Percentiles rank a stretch among this genome's conserved stretches.
phyloP scores from a whole-genome alignment of 2,113 vertebrate species.

The Coryphaenoides rupestris region DNA sequence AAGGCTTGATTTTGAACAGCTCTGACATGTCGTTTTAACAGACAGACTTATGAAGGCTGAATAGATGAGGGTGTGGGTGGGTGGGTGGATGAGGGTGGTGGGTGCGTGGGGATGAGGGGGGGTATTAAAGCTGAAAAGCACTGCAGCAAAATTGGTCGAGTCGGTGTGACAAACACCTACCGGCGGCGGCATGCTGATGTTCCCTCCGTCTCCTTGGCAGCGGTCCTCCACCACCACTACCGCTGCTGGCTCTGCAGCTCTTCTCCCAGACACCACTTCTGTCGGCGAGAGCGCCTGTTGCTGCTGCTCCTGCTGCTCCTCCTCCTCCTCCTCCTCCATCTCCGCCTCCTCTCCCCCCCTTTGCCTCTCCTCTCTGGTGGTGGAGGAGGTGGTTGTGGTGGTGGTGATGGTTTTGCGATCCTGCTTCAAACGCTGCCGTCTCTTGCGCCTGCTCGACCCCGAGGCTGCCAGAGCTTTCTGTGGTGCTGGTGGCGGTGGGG shows the following conservation, averaged over 20 bases:
- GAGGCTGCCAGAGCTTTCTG: slow-evolving; percentile 24
- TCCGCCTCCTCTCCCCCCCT: slow-evolving; percentile 48
- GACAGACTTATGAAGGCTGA: slow-evolving; percentile 16
- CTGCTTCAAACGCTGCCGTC: slow-evolving; percentile 76
- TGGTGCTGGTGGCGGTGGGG: neutral
- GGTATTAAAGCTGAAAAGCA: neutral
- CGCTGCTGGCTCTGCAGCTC: slow-evolving; percentile 60
- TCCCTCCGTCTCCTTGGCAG: slow-evolving; percentile 47
- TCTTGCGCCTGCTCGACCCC: slow-evolving; percentile 71
- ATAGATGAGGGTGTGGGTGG: neutral
- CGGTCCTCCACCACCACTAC: slow-evolving; percentile 58
- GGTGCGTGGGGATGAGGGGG: slow-evolving; percentile 13
- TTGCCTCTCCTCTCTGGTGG: slow-evolving; percentile 40
- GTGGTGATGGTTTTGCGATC: slow-evolving; percentile 43
- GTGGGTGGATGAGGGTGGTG: neutral
- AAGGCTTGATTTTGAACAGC: slow-evolving; percentile 19
- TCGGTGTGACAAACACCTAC: slow-evolving; percentile 47
- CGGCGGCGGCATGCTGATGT: slow-evolving; percentile 38
- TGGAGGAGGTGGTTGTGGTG: slow-evolving; percentile 29
- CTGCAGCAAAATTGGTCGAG: slow-evolving; percentile 19
- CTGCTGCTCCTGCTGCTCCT: slow-evolving; percentile 42
- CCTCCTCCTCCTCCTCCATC: slow-evolving; percentile 28
- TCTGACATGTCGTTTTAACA: slow-evolving; percentile 22
- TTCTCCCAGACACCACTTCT: slow-evolving; percentile 38
- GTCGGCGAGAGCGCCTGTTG: slow-evolving; percentile 23